phyloP scores from a whole-genome alignment of 2,888 invertebrate genomes.

The Pollenia labialis region DNA sequence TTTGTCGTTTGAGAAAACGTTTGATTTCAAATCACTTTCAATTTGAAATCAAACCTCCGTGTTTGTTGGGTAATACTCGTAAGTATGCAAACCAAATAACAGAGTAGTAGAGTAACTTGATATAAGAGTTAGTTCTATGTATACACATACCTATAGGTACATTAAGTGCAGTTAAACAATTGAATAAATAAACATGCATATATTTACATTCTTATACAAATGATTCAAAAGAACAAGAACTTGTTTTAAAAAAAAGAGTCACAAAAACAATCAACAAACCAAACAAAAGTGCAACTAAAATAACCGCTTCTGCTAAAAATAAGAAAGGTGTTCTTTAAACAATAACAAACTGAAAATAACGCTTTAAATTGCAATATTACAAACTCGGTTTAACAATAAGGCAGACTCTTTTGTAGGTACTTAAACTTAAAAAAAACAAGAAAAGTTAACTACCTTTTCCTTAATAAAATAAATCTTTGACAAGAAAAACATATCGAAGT shows the following conservation, averaged over 20 bases:
- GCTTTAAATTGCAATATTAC: constrained; percentile 45
- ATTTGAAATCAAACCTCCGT: no score
- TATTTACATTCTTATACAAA: neutral
- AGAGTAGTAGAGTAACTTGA: constrained; percentile 42
- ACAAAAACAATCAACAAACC: constrained; percentile 16
- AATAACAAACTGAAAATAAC: constrained; percentile 24
- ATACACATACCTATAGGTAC: neutral
- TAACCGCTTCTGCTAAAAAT: constrained; percentile 45
- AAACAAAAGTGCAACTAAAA: constrained; percentile 51
- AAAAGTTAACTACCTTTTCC: constrained; percentile 32
- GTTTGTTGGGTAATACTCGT: no score
- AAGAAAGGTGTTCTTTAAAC: constrained; percentile 19
- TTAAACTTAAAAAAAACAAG: constrained; percentile 27
- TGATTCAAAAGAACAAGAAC: constrained; percentile 64
- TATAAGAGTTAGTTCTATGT: neutral
- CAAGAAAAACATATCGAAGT: constrained; percentile 34
- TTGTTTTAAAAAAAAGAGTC: constrained; percentile 54
- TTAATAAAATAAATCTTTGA: constrained; percentile 51
- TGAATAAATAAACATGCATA: neutral
- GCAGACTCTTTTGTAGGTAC: constrained; percentile 52
- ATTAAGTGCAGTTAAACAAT: constrained; percentile 12
- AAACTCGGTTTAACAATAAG: constrained; percentile 53
- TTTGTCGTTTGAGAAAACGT: no score
- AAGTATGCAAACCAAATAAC: constrained; percentile 47
- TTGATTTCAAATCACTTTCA: no score